A percentile compares a stretch with the other conserved stretches of the same genome.
phyloP scores from a whole-genome alignment of 2,797 vertebrate genomes.

The Urophycis tenuis region DNA sequence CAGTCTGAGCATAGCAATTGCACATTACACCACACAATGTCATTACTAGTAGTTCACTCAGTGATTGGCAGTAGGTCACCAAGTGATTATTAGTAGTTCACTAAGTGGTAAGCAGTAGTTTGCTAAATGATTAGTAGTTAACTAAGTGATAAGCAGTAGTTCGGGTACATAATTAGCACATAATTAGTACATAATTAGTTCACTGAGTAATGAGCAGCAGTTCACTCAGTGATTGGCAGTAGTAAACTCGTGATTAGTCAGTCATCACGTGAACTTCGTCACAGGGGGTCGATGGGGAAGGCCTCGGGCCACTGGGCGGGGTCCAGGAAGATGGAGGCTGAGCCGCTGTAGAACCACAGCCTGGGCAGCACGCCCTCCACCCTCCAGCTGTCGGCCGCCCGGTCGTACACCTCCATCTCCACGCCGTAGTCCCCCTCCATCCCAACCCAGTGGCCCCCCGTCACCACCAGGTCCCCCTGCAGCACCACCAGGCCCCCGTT shows the following conservation, averaged over 20 bases:
- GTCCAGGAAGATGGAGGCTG: conserved; percentile 85
- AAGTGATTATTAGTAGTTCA: too few species aligned
- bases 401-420: conserved; percentile 89
- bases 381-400: conserved; percentile 74
- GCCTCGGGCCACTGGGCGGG: conserved; percentile 78
- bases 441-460: conserved; percentile 94
- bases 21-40: too few species aligned
- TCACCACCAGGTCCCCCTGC: conserved; percentile 77
- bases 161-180: too few species aligned
- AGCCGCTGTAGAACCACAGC: conserved; percentile 90
- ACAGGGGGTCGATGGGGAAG: conserved; percentile 63
- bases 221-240: background rate
- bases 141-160: background rate
- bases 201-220: background rate
- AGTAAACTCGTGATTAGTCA: background rate
- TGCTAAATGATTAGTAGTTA: background rate
- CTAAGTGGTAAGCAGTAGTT: too few species aligned
- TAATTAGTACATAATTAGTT: background rate
- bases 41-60: too few species aligned
- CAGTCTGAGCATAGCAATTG: background rate
- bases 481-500: conserved; percentile 84
- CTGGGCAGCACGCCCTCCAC: conserved; percentile 80
- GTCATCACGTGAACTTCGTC: conserved; percentile 14
- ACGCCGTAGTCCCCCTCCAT: conserved; percentile 93
- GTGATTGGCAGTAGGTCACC: too few species aligned